Evolutionary conservation across 1,140 invertebrate species (phyloP).

Genomic region (Drosophila suzukii): DNA sequence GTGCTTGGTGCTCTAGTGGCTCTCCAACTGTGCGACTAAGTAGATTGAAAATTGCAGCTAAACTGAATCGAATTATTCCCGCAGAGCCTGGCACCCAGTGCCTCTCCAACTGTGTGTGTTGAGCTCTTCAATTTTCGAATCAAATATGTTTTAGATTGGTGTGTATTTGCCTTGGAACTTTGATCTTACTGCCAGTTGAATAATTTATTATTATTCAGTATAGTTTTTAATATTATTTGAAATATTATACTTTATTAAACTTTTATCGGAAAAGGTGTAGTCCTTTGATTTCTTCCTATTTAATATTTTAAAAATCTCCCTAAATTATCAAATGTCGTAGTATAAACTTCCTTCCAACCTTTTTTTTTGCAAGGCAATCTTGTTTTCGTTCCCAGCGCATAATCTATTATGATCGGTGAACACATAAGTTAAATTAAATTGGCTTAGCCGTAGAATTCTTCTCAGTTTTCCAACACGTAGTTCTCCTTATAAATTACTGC

Average conservation of each 20-base stretch:
- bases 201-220: too few species aligned
- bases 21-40: constrained; percentile 43
- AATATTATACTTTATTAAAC: too few species aligned
- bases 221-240: too few species aligned
- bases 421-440: not conserved
- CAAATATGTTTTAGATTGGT: not conserved
- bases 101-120: constrained; percentile 9
- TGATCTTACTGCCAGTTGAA: too few species aligned
- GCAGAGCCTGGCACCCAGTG: constrained; percentile 6
- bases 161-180: too few species aligned
- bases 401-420: not conserved
- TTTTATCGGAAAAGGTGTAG: too few species aligned
- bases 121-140: not conserved
- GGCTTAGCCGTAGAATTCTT: constrained; percentile 1
- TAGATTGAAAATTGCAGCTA: constrained; percentile 21
- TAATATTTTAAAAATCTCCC: too few species aligned
- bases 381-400: not conserved
- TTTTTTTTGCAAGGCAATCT: too few species aligned
- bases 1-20: constrained; percentile 27
- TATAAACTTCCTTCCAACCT: too few species aligned
- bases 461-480: not conserved
- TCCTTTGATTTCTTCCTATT: too few species aligned
- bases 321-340: too few species aligned
- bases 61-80: constrained; percentile 32
- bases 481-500: not conserved